A percentile compares a stretch with the other conserved stretches of the same genome.
phyloP scores from a whole-genome alignment of 2,888 invertebrate species.

The Congeria kusceri region DNA sequence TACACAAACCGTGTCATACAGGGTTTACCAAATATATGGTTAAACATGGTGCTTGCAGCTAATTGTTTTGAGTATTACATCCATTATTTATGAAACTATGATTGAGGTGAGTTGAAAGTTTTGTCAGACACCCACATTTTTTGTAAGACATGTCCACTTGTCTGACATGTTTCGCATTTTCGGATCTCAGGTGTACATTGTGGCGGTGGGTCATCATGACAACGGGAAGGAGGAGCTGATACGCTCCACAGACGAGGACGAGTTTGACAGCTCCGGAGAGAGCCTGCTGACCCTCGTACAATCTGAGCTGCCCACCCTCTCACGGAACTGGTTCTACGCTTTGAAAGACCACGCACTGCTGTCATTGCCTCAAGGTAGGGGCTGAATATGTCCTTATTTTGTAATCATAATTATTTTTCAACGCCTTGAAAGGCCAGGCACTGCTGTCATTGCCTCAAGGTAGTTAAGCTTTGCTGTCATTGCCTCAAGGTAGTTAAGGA shows the following conservation, averaged over 20 bases:
- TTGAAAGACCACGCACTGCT: constrained; percentile 97
- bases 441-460: constrained; percentile 92
- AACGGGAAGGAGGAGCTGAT: constrained; percentile 51
- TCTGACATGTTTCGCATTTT: no score
- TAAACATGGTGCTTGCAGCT: no score
- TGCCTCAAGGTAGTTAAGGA: constrained; percentile 89
- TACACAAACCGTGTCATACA: no score
- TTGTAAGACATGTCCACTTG: no score
- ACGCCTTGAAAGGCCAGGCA: constrained; percentile 97
- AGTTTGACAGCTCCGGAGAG: constrained; percentile 86
- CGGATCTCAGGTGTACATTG: constrained; percentile 93
- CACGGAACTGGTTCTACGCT: constrained; percentile 97
- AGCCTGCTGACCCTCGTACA: constrained; percentile 94
- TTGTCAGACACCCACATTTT: no score
- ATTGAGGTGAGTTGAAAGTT: no score
- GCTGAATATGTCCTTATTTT: no score
- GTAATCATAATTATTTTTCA: no score
- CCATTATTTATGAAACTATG: no score
- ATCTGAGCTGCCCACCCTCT: constrained; percentile 95
- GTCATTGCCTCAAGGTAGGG: constrained; percentile 90
- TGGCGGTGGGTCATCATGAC: constrained; percentile 90
- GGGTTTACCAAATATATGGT: no score
- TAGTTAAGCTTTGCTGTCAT: constrained; percentile 93
- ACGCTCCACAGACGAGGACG: constrained; percentile 86
- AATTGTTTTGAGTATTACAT: no score